phyloP scores from a whole-genome alignment of 2,113 vertebrate species.

The Sander vitreus region DNA sequence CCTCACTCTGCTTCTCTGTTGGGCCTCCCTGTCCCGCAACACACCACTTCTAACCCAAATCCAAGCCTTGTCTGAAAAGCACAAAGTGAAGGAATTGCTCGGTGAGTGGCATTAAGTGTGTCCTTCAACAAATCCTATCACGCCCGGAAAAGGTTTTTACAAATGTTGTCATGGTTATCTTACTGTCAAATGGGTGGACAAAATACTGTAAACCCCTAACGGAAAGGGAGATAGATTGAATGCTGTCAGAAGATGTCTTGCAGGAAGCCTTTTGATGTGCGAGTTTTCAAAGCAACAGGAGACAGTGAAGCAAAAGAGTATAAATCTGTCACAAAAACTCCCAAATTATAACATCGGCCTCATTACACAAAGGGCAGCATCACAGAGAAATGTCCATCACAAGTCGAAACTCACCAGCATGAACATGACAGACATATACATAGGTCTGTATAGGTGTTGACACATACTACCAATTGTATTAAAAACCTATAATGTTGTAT shows the following conservation, averaged over 20 bases:
- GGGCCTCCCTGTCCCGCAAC: conserved; percentile 84
- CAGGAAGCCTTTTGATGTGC: not conserved
- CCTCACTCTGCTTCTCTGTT: conserved; percentile 88
- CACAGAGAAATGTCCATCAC: not conserved
- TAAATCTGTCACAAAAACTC: not conserved
- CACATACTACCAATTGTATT: not conserved
- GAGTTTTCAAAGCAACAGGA: not conserved
- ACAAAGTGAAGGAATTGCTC: conserved; percentile 83
- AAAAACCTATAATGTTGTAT: not conserved
- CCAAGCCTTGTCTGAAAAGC: conserved; percentile 80
- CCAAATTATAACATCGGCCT: not conserved
- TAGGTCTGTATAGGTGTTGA: not conserved
- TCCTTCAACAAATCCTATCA: not conserved
- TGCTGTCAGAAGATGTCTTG: not conserved
- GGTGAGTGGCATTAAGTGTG: conserved; percentile 83
- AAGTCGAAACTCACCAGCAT: not conserved
- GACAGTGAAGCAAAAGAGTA: not conserved
- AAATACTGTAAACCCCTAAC: not conserved
- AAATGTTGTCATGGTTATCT: not conserved
- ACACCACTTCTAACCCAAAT: conserved; percentile 81
- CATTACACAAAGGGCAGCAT: not conserved
- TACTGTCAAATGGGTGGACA: not conserved
- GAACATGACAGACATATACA: not conserved
- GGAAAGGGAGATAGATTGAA: not conserved
- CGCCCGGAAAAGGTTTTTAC: not conserved